These are phyloP conservation scores for Diarsia dahlii DNA, from an alignment of 2,888 invertebrate genomes.

Conservation along the genomic window DNA sequence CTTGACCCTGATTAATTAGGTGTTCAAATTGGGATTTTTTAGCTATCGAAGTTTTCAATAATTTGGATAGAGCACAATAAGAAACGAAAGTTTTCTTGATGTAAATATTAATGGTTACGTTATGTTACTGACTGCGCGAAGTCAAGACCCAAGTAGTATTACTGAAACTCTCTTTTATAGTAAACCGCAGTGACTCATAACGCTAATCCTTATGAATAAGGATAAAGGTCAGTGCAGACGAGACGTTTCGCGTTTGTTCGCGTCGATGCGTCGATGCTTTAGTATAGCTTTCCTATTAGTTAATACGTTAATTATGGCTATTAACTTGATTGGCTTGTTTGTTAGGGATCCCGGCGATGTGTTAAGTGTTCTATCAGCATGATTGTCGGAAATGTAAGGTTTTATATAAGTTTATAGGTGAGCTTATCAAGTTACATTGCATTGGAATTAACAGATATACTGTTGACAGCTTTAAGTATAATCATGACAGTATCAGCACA, in stretches of 20 bases:
- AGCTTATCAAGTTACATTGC: not conserved
- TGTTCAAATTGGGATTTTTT: no score
- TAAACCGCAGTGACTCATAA: not conserved
- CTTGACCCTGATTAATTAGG: no score
- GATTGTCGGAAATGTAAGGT: not conserved
- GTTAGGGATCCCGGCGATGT: not conserved
- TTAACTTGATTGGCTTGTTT: constrained; percentile 11
- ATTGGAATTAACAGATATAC: not conserved
- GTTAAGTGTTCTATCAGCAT: constrained; percentile 11
- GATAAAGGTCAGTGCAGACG: constrained; percentile 14
- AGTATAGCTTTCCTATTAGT: constrained; percentile 1
- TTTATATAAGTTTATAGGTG: not conserved
- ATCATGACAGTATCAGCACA: not conserved
- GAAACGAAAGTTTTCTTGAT: no score
- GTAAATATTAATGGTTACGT: not conserved
- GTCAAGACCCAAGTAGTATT: not conserved
- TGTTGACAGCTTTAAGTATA: not conserved
- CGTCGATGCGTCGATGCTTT: not conserved
- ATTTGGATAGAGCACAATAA: no score
- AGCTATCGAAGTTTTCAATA: no score
- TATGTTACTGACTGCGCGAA: not conserved
- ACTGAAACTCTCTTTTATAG: not conserved
- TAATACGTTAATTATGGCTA: constrained; percentile 16
- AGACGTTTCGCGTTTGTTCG: constrained; percentile 11
- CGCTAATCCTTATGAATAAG: constrained; percentile 22